These are phyloP conservation scores for Atta texana DNA, from an alignment of 1,140 invertebrate genomes.

Conservation along the genomic window DNA sequence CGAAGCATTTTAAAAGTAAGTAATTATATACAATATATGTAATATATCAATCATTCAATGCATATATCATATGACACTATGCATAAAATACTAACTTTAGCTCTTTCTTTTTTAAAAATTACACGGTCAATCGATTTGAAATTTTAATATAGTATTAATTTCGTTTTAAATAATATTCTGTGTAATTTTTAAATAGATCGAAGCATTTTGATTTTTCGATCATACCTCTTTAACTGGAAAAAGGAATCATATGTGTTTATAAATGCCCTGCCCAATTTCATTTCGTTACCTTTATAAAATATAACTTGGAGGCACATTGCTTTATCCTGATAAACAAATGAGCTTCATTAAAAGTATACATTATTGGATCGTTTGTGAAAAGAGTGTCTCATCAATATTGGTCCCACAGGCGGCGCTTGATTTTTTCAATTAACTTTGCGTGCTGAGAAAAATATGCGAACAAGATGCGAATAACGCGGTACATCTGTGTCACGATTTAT, in stretches of 20 bases:
- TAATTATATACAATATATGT: too few species aligned
- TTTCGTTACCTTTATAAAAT: constrained; percentile 31
- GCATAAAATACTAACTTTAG: too few species aligned
- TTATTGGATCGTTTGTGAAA: constrained; percentile 51
- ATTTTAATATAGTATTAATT: too few species aligned
- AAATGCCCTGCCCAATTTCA: background rate
- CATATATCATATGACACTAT: too few species aligned
- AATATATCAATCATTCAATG: too few species aligned
- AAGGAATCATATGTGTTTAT: background rate
- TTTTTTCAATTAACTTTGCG: constrained; percentile 79
- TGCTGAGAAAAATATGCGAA: constrained; percentile 74
- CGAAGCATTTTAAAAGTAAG: too few species aligned
- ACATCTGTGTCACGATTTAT: constrained; percentile 75
- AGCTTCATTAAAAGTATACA: constrained; percentile 1
- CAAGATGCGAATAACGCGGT: constrained; percentile 72
- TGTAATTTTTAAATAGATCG: too few species aligned
- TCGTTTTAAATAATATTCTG: too few species aligned
- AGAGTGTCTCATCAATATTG: constrained; percentile 29
- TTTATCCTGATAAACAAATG: constrained; percentile 25
- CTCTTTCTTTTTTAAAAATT: too few species aligned
- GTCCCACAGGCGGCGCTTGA: constrained; percentile 65
- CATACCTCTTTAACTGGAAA: background rate
- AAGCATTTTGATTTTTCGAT: too few species aligned
- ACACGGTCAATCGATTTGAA: too few species aligned
- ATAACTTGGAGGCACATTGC: background rate